phyloP scores from a whole-genome alignment of 2,797 vertebrate species.

The Rhabdomys pumilio region DNA sequence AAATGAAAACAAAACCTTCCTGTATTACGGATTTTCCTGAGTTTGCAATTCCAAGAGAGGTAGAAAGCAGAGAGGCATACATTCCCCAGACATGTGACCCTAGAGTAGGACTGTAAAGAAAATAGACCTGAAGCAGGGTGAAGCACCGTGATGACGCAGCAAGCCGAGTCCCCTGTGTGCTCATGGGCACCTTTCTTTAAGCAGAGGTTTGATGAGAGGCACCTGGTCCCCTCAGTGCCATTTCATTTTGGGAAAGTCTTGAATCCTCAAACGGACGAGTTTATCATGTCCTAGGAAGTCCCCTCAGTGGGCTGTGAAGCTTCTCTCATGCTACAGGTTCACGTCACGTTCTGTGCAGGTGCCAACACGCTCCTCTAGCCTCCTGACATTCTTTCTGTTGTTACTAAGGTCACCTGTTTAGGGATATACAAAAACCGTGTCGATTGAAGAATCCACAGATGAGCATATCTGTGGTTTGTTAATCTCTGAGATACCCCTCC shows the following conservation, averaged over 20 bases:
- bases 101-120: neutral
- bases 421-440: neutral
- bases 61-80: neutral
- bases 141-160: neutral
- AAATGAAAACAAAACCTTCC: slow-evolving; percentile 14
- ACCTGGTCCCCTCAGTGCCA: neutral
- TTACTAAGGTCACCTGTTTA: neutral
- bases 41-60: neutral
- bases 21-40: slow-evolving; percentile 25
- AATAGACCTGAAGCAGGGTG: neutral
- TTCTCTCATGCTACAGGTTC: neutral
- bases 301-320: neutral
- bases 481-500: neutral
- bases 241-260: neutral
- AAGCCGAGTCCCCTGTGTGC: neutral
- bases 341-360: neutral
- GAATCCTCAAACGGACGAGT: neutral
- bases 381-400: neutral
- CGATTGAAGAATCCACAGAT: neutral
- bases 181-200: neutral
- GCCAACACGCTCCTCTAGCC: neutral
- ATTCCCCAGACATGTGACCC: neutral
- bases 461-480: neutral
- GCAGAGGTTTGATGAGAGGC: neutral
- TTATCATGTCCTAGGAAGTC: neutral